Evolutionary conservation across 2,888 invertebrate genomes (phyloP).

Genomic region (Drosophila austrosaltans): DNA sequence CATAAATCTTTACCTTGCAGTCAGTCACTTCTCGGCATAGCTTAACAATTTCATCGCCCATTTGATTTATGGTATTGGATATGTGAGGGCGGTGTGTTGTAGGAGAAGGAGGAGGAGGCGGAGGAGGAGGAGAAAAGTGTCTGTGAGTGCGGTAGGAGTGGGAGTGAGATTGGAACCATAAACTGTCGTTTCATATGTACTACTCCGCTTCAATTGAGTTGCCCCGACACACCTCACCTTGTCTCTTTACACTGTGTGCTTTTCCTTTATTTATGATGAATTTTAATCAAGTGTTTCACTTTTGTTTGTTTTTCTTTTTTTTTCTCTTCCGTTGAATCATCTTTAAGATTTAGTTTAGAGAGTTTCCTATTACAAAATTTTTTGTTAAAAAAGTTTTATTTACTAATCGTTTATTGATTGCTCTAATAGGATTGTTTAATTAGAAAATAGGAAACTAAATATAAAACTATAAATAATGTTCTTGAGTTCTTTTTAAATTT

Average conservation of each 20-base stretch:
- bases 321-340: not conserved
- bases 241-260: not conserved
- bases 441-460: no score
- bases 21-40: conserved; percentile 14
- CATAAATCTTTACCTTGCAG: conserved; percentile 58
- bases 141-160: not conserved
- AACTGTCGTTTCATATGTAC: not conserved
- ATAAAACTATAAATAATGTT: not conserved
- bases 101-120: not conserved
- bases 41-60: conserved; percentile 52
- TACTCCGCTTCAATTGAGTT: no score
- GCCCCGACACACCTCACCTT: not conserved
- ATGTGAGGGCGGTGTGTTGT: conserved; percentile 36
- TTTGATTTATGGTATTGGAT: conserved; percentile 53
- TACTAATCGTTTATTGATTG: not conserved
- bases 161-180: not conserved
- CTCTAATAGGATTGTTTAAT: not conserved
- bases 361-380: not conserved
- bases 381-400: not conserved
- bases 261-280: not conserved
- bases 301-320: not conserved
- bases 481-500: not conserved
- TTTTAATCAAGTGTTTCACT: not conserved
- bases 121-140: not conserved
- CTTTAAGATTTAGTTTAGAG: not conserved